Base-by-base conservation (phyloP, 1,140 invertebrate genomes). In the Pogonus chalceus region DNA sequence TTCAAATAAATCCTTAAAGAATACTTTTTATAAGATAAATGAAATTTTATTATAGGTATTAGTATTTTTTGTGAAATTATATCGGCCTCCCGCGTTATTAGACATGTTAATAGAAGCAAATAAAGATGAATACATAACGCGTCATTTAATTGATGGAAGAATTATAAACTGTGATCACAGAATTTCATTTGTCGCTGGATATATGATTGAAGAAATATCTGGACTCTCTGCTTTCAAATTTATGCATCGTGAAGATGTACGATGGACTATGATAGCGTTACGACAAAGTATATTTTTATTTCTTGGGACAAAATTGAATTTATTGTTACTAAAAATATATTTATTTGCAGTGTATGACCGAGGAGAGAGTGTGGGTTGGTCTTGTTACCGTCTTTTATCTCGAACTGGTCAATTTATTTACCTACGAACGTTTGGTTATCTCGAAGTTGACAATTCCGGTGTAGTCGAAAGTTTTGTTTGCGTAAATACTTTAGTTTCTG, bases 121-220 rank as follows among this genome's bases (percentile, higher is more conserved):
- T 49, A 81, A 81, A 54, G 83, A 91, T 69, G 89, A 92, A 67
- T 94, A 92, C 65, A 78, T 86, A 14, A 92, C 90, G 0, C 72
- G 89, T 20, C 90, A 93, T 69, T 75, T 88, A 22, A 76, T 89
- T 18, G 87, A 92, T 66, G 89, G 89, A 1, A 76, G 83, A 51
- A 92, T 93, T 53, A 82, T 92, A 26, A 85, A 84, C 59, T 85
- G 85, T 54, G 90, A 94, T 70, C 88, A 92, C 57, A 79, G 89
- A 58, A 90, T 93, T 55, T 85, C 88, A 0, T 73, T 87, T 16
- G 83, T 91, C 1, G 86, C 88, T 23, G 90, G 90, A 1, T 91
- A 91, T 66, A 80, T 92, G 79, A 81, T 81, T 1, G 81, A 87
- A 50, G 89, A 92, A 72, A 85, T 93, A 7, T 77, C 78, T 20